Conservation (phyloP, 2,113 vertebrate species). For the Dryoscopus gambensis region DNA sequence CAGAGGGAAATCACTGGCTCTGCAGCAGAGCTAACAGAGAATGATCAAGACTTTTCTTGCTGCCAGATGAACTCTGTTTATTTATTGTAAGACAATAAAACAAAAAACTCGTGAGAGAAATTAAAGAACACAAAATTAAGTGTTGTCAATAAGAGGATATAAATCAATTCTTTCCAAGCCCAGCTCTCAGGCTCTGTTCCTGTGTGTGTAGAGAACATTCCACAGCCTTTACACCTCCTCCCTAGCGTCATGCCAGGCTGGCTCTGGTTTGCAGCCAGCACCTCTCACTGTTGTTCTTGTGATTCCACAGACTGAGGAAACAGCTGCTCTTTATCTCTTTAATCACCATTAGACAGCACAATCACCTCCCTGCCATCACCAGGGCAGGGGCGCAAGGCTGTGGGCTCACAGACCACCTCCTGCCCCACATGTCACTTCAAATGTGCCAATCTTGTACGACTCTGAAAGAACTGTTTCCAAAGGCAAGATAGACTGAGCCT, state of each 20-base stretch:
- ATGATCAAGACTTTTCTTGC: background rate
- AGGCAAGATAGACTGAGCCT: background rate
- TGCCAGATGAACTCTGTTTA: background rate
- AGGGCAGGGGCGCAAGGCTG: background rate
- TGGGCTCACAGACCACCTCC: background rate
- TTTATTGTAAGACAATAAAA: background rate
- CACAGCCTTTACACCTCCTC: background rate
- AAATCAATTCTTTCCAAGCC: background rate
- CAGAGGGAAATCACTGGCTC: background rate
- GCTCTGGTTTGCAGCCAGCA: background rate
- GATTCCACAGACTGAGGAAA: background rate
- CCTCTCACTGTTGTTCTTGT: background rate
- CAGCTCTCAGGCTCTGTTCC: background rate
- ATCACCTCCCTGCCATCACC: background rate
- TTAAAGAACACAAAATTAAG: background rate
- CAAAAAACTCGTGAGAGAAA: background rate
- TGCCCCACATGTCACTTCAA: accelerated
- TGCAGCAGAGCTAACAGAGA: background rate
- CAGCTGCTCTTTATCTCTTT: constrained; percentile 15
- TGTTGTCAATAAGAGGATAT: background rate
- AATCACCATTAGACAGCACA: background rate
- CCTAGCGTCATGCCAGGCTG: background rate
- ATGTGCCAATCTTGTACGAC: accelerated
- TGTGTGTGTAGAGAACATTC: background rate
- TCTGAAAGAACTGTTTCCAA: background rate